A percentile compares a stretch with the other conserved stretches of the same genome.
Conservation (phyloP, 2,113 vertebrate species). For the Poicephalus gulielmi region DNA sequence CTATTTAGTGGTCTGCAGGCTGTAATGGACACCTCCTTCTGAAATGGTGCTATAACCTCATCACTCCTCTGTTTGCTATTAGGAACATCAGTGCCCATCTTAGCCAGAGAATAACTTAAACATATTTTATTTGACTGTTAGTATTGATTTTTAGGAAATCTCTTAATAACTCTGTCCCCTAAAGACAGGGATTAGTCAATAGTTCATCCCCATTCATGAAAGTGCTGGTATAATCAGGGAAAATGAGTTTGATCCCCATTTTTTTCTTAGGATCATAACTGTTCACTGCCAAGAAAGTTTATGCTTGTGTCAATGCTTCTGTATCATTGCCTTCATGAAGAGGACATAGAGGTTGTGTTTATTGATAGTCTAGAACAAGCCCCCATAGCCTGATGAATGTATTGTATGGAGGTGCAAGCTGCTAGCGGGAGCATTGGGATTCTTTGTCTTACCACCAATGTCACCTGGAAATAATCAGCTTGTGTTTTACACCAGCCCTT, state of each 20-base stretch:
- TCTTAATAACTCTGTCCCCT: background rate
- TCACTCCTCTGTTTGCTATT: background rate
- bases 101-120: background rate
- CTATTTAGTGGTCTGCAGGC: background rate
- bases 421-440: fast-evolving
- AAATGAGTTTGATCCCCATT: background rate
- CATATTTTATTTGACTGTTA: background rate
- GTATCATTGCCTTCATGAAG: background rate
- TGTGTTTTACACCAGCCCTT: background rate
- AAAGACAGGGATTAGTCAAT: background rate
- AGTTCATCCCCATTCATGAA: background rate
- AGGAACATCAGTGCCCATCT: background rate
- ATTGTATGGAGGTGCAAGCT: background rate
- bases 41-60: fast-evolving
- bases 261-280: background rate
- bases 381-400: fast-evolving
- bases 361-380: background rate
- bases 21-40: background rate
- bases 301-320: background rate
- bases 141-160: background rate
- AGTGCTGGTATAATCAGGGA: background rate
- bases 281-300: background rate
- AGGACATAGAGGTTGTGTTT: background rate
- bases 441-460: background rate
- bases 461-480: background rate